Conservation (phyloP, 1,140 invertebrate genomes). For the Mycetomoellerius zeteki region DNA sequence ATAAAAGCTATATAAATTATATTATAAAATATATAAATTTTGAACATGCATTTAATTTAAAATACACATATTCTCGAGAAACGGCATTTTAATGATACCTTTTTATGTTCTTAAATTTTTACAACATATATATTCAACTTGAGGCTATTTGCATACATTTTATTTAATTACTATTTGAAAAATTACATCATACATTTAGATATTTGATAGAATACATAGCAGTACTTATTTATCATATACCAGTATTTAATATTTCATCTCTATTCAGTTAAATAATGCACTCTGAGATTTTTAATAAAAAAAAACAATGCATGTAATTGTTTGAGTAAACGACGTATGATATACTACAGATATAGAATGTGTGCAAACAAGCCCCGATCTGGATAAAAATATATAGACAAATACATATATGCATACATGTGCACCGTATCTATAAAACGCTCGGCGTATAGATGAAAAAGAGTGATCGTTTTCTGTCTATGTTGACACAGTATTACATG, state of each 20-base stretch:
- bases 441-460: background rate
- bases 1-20: too few relatives aligned
- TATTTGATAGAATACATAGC: background rate
- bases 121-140: background rate
- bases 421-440: background rate
- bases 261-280: background rate
- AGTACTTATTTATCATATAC: background rate
- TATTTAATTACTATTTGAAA: background rate
- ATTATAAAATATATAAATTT: conserved; percentile 10
- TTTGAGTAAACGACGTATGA: conserved; percentile 14
- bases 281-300: conserved; percentile 7
- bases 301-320: conserved; percentile 22
- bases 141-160: background rate
- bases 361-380: conserved; percentile 30
- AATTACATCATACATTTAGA: background rate
- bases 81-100: background rate
- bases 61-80: background rate
- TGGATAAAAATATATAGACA: conserved; percentile 20
- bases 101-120: conserved; percentile 16
- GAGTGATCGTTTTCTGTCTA: conserved; percentile 71
- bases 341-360: conserved; percentile 13
- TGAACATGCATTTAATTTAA: background rate
- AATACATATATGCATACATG: background rate
- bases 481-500: conserved; percentile 85
- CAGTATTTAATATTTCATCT: background rate